phyloP scores from a whole-genome alignment of 2,888 invertebrate species.

The Zaprionus obscuricornis region DNA sequence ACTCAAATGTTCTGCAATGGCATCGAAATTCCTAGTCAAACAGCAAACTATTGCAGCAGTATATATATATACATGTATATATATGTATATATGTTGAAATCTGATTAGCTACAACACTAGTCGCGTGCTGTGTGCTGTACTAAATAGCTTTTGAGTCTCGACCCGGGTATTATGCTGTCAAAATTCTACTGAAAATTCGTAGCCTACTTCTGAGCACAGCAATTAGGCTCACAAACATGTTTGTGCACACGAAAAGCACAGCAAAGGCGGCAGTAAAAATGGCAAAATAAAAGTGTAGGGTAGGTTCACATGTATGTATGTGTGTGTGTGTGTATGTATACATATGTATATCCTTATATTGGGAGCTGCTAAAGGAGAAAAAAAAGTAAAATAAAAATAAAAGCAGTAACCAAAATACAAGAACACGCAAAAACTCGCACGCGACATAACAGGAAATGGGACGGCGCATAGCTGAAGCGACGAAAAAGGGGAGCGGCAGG shows the following conservation, averaged over 20 bases:
- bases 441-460: slow-evolving; percentile 50
- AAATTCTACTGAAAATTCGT: slow-evolving; percentile 46
- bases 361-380: slow-evolving; percentile 8
- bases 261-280: slow-evolving; percentile 34
- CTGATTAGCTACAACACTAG: slow-evolving; percentile 31
- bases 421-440: slow-evolving; percentile 52
- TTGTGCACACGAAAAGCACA: slow-evolving; percentile 44
- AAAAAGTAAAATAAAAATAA: slow-evolving; percentile 14
- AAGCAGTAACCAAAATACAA: slow-evolving; percentile 50
- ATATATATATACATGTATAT: too few species aligned
- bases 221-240: slow-evolving; percentile 40
- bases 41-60: too few species aligned
- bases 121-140: slow-evolving; percentile 12
- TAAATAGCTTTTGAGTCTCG: slow-evolving; percentile 46
- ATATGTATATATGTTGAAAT: slow-evolving; percentile 41
- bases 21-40: too few species aligned
- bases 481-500: not conserved
- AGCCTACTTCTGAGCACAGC: slow-evolving; percentile 51
- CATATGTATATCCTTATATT: too few species aligned
- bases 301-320: not conserved
- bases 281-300: slow-evolving; percentile 42
- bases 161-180: slow-evolving; percentile 30
- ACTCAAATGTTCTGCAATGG: slow-evolving; percentile 5
- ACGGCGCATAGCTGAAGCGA: slow-evolving; percentile 1
- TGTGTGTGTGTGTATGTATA: too few species aligned